Conservation (phyloP, 2,797 vertebrate genomes). For the Chromobotia macracanthus region DNA sequence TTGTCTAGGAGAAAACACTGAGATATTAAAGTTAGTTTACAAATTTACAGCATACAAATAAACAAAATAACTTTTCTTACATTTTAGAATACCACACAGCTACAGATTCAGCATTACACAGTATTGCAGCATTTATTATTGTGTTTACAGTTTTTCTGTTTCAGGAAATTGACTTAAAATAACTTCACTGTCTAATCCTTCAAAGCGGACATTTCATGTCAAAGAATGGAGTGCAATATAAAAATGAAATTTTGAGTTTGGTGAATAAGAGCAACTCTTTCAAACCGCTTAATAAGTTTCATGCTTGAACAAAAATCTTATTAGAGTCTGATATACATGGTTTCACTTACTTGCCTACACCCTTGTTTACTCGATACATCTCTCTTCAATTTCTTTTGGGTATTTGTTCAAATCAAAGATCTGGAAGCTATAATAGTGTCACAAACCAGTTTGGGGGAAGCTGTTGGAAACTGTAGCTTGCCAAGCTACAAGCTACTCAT, state of each 20-base stretch:
- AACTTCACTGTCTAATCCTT: slow-evolving; percentile 27
- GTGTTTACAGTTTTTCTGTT: slow-evolving; percentile 11
- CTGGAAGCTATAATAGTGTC: slow-evolving; percentile 10
- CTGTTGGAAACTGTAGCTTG: not conserved
- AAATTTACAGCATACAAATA: slow-evolving; percentile 17
- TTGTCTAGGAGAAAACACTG: not conserved
- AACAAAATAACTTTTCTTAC: not conserved
- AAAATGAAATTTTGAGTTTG: slow-evolving; percentile 53
- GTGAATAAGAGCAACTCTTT: slow-evolving; percentile 55
- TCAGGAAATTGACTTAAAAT: slow-evolving; percentile 19
- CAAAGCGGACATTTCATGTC: slow-evolving; percentile 37
- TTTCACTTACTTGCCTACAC: slow-evolving; percentile 17
- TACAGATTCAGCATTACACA: slow-evolving; percentile 15
- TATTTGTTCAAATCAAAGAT: not conserved
- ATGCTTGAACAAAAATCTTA: slow-evolving; percentile 54
- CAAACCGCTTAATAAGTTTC: slow-evolving; percentile 57
- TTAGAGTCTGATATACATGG: slow-evolving; percentile 50
- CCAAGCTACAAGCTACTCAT: not conserved
- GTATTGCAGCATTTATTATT: slow-evolving; percentile 37
- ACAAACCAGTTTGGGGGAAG: not conserved
- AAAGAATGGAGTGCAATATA: slow-evolving; percentile 46
- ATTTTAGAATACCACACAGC: not conserved
- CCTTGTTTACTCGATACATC: slow-evolving; percentile 14
- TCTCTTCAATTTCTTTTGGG: slow-evolving; percentile 28
- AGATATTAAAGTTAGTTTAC: not conserved